A percentile compares a stretch with the other conserved stretches of the same genome.
phyloP scores from a whole-genome alignment of 2,797 vertebrate genomes.

The Myotis myotis region DNA sequence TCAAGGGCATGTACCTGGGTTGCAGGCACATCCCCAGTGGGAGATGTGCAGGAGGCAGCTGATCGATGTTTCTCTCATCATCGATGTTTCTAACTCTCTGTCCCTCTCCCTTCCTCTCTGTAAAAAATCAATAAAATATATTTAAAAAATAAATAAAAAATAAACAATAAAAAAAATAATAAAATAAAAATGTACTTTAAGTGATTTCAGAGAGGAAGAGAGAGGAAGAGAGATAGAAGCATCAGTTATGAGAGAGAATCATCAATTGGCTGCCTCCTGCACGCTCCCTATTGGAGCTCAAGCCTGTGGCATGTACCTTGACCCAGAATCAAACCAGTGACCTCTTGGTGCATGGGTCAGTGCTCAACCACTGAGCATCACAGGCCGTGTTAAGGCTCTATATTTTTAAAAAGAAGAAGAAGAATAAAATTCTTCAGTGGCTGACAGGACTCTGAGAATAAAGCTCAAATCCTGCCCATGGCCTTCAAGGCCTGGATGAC shows the following conservation, averaged over 20 bases:
- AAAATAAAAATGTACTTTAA: no score
- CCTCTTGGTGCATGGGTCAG: no score
- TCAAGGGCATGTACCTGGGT: no score
- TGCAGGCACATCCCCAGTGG: no score
- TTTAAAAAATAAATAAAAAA: no score
- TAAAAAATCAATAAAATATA: no score
- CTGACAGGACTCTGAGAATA: neutral
- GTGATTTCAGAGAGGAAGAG: neutral
- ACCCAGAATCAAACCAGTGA: neutral
- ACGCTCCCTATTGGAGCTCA: neutral
- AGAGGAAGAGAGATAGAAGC: neutral
- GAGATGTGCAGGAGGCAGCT: no score
- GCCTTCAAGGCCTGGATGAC: neutral
- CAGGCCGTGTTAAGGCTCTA: neutral
- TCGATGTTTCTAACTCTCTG: no score
- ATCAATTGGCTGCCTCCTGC: neutral
- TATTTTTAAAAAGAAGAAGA: constrained; percentile 27
- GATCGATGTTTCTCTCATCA: no score
- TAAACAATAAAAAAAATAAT: no score
- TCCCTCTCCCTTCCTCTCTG: no score
- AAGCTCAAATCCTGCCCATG: neutral
- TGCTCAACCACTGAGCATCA: neutral
- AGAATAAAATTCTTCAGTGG: neutral
- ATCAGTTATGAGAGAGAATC: neutral
- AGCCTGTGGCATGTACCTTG: neutral